Percentiles rank a stretch among this genome's conserved stretches.
Conservation (phyloP, 2,797 vertebrate species). For the Esox masquinongy region DNA sequence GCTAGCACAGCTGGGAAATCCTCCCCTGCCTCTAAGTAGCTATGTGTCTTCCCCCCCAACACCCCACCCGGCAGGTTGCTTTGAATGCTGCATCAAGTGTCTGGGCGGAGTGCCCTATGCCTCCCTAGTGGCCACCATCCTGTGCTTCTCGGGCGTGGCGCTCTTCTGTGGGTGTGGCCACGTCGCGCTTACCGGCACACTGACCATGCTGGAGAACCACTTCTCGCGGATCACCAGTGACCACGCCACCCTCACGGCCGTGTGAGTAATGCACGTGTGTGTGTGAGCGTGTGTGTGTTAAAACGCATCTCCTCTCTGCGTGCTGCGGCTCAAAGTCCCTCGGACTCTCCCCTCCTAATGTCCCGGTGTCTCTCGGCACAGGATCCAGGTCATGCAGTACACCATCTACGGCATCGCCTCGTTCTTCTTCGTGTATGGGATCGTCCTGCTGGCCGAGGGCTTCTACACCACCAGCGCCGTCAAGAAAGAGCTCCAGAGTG, state of each 20-base stretch:
- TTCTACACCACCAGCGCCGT: constrained; percentile 98
- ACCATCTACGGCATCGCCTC: constrained; percentile 97
- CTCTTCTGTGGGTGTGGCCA: constrained; percentile 97
- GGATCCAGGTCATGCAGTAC: constrained; percentile 97
- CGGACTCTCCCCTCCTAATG: too few relatives aligned
- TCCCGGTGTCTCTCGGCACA: constrained; percentile 45
- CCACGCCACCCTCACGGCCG: constrained; percentile 80
- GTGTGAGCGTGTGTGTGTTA: not conserved
- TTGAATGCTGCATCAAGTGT: constrained; percentile 99
- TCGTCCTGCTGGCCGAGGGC: constrained; percentile 94
- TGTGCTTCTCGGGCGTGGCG: constrained; percentile 95
- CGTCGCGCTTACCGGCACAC: constrained; percentile 90
- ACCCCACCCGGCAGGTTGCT: constrained; percentile 83
- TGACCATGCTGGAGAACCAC: constrained; percentile 92
- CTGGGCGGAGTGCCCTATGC: constrained; percentile 97
- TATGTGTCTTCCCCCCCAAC: constrained; percentile 53
- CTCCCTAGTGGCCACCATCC: constrained; percentile 97
- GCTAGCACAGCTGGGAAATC: not conserved
- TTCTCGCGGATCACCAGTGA: constrained; percentile 88
- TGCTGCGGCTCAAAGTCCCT: too few relatives aligned
- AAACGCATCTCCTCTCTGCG: not conserved
- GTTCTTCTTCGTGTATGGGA: constrained; percentile 96
- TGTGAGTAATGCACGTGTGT: constrained; percentile 4
- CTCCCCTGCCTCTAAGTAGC: not conserved
- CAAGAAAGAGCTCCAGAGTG: constrained; percentile 91